phyloP scores from a whole-genome alignment of 2,888 invertebrate species.

The Epiblema foenella region DNA sequence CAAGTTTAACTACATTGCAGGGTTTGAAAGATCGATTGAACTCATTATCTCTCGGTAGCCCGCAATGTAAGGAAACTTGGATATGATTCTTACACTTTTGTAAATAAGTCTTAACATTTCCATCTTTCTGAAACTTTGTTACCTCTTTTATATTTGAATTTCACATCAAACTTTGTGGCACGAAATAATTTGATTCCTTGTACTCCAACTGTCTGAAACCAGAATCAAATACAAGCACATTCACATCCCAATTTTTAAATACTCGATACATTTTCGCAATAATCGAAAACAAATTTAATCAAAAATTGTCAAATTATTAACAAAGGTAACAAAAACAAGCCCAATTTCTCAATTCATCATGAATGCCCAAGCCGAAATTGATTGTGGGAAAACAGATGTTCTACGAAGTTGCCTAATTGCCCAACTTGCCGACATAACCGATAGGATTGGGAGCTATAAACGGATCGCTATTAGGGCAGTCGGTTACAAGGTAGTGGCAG shows the following conservation, averaged over 20 bases:
- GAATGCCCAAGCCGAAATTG: conserved; percentile 39
- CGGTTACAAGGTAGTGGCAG: conserved; percentile 2
- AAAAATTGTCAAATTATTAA: conserved; percentile 32
- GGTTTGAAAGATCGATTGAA: no score
- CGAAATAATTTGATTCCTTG: background rate
- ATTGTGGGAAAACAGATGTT: conserved; percentile 43
- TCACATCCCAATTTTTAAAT: background rate
- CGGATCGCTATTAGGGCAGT: conserved; percentile 22
- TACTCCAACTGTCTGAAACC: background rate
- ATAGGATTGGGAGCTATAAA: conserved; percentile 33
- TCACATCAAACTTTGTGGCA: background rate
- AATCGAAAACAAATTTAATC: conserved; percentile 21
- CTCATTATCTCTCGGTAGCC: no score
- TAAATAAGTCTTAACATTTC: no score
- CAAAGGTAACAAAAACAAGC: conserved; percentile 35
- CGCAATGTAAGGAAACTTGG: no score
- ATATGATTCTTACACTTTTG: background rate
- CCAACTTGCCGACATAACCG: conserved; percentile 41
- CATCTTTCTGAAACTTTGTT: background rate
- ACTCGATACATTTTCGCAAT: background rate
- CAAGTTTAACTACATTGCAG: no score
- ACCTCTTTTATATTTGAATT: background rate
- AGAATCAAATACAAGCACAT: background rate
- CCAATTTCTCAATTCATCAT: conserved; percentile 37
- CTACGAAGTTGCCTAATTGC: conserved; percentile 43